A percentile compares a stretch with the other conserved stretches of the same genome.
phyloP scores from a whole-genome alignment of 2,888 invertebrate species.

The Desoria tigrina region DNA sequence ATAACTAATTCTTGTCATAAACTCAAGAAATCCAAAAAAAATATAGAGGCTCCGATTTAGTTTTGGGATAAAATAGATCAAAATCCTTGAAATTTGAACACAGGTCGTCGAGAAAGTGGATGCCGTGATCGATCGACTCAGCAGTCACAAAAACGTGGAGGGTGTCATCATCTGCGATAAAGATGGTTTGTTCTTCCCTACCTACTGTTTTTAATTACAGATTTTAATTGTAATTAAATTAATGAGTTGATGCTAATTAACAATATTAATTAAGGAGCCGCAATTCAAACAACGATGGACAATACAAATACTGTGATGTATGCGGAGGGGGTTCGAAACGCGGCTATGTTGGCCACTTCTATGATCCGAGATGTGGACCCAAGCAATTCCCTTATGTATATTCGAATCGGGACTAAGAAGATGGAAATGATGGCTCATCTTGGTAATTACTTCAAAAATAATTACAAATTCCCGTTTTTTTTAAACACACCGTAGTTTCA shows the following conservation, averaged over 20 bases:
- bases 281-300: constrained; percentile 43
- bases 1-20: no score
- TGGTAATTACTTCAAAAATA: no score
- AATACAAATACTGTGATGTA: constrained; percentile 46
- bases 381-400: constrained; percentile 31
- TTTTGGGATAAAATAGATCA: no score
- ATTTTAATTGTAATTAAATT: not conserved
- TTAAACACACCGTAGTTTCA: no score
- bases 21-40: no score
- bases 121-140: constrained; percentile 40
- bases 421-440: constrained; percentile 41
- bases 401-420: constrained; percentile 39
- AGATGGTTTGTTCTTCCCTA: constrained; percentile 37
- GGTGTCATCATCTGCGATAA: constrained; percentile 45
- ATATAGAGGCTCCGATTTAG: no score
- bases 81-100: no score
- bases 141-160: constrained; percentile 40
- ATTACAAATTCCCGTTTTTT: no score
- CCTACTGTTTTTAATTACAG: not conserved
- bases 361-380: constrained; percentile 46
- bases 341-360: constrained; percentile 31
- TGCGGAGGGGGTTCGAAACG: constrained; percentile 36
- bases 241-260: not conserved
- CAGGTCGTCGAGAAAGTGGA: constrained; percentile 42
- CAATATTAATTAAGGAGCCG: constrained; percentile 24